Conservation (phyloP, 35 echinoderm and acorn worm genomes). For the Chiridota heheva region DNA sequence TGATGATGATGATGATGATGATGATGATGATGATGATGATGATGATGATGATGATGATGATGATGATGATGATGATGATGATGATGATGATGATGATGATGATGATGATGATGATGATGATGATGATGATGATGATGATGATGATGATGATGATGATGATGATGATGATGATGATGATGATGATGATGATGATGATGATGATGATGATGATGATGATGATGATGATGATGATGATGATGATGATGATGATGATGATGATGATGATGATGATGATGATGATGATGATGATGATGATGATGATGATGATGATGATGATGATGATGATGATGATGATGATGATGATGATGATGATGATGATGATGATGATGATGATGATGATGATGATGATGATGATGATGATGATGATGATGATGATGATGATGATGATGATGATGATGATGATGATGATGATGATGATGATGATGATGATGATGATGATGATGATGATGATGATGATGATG, state of each 20-base stretch:
- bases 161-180: conserved; percentile 3
- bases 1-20: neutral
- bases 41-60: conserved; percentile 6
- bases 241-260: conserved; percentile 3
- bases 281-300: conserved; percentile 8
- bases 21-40: neutral
- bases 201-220: neutral
- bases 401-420: conserved; percentile 3
- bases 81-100: neutral
- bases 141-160: conserved; percentile 1
- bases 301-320: conserved; percentile 7
- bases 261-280: conserved; percentile 6
- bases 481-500: neutral
- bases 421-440: conserved; percentile 2
- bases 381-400: conserved; percentile 1
- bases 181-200: neutral
- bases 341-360: neutral
- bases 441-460: neutral
- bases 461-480: neutral
- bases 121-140: conserved; percentile 6
- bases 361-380: conserved; percentile 7
- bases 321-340: conserved; percentile 4
- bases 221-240: neutral
- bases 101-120: neutral
- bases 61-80: conserved; percentile 1